Conservation (phyloP, 1,140 invertebrate species). For the Battus philenor region DNA sequence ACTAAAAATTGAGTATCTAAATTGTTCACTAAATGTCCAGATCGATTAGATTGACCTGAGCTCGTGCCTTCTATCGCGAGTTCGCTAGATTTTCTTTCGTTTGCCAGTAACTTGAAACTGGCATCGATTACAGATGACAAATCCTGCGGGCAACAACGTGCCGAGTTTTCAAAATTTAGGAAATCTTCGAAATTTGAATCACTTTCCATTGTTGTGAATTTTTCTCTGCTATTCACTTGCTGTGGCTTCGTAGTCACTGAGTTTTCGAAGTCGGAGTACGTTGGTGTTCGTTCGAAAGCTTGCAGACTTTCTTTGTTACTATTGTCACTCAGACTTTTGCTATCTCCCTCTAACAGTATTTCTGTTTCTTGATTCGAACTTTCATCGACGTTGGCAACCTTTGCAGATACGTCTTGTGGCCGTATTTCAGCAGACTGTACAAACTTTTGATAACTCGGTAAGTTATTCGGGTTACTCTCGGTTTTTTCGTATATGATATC, state of each 20-base stretch:
- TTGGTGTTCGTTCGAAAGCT: slow-evolving; percentile 36
- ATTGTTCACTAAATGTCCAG: slow-evolving; percentile 20
- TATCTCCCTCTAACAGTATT: slow-evolving; percentile 47
- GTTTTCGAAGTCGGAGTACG: slow-evolving; percentile 56
- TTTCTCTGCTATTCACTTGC: slow-evolving; percentile 39
- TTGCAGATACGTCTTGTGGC: slow-evolving; percentile 52
- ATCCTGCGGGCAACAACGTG: slow-evolving; percentile 48
- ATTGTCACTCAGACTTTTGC: slow-evolving; percentile 38
- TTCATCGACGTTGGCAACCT: slow-evolving; percentile 20
- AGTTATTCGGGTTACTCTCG: slow-evolving; percentile 30
- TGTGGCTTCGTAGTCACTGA: slow-evolving; percentile 53
- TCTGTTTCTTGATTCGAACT: slow-evolving; percentile 28
- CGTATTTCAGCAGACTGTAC: slow-evolving; percentile 52
- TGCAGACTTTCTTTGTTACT: slow-evolving; percentile 34
- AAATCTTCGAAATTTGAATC: slow-evolving; percentile 52
- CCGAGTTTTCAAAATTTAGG: slow-evolving; percentile 45
- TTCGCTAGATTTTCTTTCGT: slow-evolving; percentile 46
- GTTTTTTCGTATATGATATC: slow-evolving; percentile 19
- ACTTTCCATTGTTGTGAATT: slow-evolving; percentile 42
- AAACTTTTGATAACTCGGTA: slow-evolving; percentile 52
- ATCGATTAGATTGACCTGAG: slow-evolving; percentile 28
- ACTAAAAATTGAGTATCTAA: slow-evolving; percentile 31
- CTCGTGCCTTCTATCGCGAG: slow-evolving; percentile 23
- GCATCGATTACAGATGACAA: slow-evolving; percentile 51
- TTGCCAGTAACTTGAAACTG: slow-evolving; percentile 46